Evolutionary conservation across 2,797 vertebrate genomes (phyloP), one percentile per base, ranked within the genome.

Genomic region (Centropyge bicolor): DNA sequence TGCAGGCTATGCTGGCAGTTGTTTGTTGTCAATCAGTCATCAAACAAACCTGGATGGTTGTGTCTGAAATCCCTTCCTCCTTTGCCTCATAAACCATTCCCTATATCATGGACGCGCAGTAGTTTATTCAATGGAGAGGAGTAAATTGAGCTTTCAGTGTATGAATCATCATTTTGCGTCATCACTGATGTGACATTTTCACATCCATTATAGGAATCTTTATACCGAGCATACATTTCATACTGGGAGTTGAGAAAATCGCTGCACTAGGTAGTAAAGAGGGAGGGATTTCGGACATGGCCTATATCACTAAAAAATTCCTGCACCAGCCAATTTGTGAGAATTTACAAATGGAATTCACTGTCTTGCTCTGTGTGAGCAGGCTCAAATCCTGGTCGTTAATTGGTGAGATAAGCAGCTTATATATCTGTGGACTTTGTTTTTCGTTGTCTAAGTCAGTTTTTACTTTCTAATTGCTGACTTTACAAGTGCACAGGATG

Each of bases 381-480:
- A 40, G 54, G n/a, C n/a, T 24, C 31, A 20, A 57, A 56, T 46
- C 51, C 41, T n/a, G 24, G n/a, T 31, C n/a, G 31, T 65, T 74
- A 38, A 56, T 38, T 74, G 51, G 49, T 46, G 35, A 51, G 35
- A 75, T 43, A n/a, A 75, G 17, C 43, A 41, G 41, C 43, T 57
- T 48, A 48, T 74, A 14, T 56, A 22, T 54, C n/a, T 20, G 52
- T 45, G 41, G 52, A 65, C 14, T 74, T 40, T 27, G 35, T 57
- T 17, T 56, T 55, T 52, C 19, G 14, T 38, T 46, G 5, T 55
- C 49, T 14, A 45, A n/a, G 48, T 62, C 7, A 19, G 36, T 20
- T 49, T 56, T 74, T 20, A 40, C 43, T 65, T 56, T 16, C 10
- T 56, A 56, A 65, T 24, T 56, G 61, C 51, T 56, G 40, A 24